phyloP scores from a whole-genome alignment of 2,113 vertebrate genomes.

The Himantopus leucocephalus region DNA sequence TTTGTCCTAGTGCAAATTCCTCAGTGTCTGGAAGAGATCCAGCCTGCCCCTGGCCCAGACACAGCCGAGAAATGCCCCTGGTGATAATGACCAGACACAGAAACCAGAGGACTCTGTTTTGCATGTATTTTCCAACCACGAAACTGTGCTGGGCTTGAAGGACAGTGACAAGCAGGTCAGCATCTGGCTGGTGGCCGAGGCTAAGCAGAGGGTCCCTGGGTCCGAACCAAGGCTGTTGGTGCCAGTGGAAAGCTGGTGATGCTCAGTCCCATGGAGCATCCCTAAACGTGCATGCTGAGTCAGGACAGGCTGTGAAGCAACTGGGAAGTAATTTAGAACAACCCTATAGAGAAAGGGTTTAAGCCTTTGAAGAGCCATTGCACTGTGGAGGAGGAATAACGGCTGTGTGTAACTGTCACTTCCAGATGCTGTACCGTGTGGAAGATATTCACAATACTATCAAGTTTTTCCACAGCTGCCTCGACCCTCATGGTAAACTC shows the following conservation, averaged over 20 bases:
- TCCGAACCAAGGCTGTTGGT: background rate
- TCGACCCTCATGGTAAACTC: conserved; percentile 72
- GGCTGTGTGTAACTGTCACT: background rate
- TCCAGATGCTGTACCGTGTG: conserved; percentile 79
- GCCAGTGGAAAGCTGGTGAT: background rate
- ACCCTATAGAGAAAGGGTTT: background rate
- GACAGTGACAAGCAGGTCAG: background rate
- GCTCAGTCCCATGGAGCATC: background rate
- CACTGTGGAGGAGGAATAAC: background rate
- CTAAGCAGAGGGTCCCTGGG: background rate
- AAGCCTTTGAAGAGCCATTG: background rate
- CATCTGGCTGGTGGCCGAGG: fast-evolving
- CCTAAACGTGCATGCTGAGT: background rate
- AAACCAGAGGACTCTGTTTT: background rate
- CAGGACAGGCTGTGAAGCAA: background rate
- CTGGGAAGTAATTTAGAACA: background rate
- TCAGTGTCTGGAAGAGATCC: background rate
- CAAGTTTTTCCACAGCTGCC: conserved; percentile 77
- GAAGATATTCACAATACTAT: conserved; percentile 68
- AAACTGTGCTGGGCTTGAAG: background rate
- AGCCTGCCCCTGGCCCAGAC: background rate
- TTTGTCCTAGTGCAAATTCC: background rate
- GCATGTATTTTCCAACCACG: background rate
- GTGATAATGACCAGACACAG: background rate
- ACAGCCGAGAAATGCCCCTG: fast-evolving